Evolutionary conservation across 1,140 invertebrate genomes (phyloP).

Genomic region (Nylanderia fulva): DNA sequence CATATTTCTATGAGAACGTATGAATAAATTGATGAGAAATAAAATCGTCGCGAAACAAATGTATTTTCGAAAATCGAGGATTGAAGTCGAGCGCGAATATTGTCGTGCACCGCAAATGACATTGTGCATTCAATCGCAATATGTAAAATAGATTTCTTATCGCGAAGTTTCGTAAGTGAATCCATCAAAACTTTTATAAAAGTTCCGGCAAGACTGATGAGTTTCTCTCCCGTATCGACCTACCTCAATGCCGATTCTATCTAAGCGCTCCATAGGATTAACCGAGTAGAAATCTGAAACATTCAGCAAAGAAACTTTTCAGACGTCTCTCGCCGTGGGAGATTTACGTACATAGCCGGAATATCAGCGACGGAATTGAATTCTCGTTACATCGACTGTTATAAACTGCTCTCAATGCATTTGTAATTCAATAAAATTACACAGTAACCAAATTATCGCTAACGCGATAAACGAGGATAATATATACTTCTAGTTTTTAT

Average conservation of each 20-base stretch:
- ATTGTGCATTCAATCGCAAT: constrained; percentile 50
- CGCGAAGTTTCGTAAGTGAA: constrained; percentile 46
- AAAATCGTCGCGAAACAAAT: not conserved
- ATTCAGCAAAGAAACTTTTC: constrained; percentile 49
- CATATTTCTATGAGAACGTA: not conserved
- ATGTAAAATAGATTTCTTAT: constrained; percentile 59
- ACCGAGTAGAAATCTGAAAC: constrained; percentile 58
- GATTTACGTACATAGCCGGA: constrained; percentile 48
- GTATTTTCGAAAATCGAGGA: not conserved
- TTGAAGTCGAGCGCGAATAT: not conserved
- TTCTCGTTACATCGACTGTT: constrained; percentile 2
- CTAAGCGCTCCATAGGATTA: constrained; percentile 57
- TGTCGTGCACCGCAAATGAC: constrained; percentile 7
- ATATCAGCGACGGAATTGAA: constrained; percentile 41
- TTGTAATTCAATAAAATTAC: constrained; percentile 12
- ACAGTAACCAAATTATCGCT: not conserved
- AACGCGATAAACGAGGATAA: constrained; percentile 5
- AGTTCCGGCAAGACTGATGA: constrained; percentile 62
- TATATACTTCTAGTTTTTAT: not conserved
- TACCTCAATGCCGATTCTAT: constrained; percentile 58
- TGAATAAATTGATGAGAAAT: not conserved
- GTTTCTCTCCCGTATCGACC: constrained; percentile 52
- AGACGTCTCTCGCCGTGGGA: constrained; percentile 1
- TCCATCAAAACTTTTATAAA: constrained; percentile 70
- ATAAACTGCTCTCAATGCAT: not conserved